phyloP scores from a whole-genome alignment of 2,113 vertebrate species.

The Pterocles orientalis region DNA sequence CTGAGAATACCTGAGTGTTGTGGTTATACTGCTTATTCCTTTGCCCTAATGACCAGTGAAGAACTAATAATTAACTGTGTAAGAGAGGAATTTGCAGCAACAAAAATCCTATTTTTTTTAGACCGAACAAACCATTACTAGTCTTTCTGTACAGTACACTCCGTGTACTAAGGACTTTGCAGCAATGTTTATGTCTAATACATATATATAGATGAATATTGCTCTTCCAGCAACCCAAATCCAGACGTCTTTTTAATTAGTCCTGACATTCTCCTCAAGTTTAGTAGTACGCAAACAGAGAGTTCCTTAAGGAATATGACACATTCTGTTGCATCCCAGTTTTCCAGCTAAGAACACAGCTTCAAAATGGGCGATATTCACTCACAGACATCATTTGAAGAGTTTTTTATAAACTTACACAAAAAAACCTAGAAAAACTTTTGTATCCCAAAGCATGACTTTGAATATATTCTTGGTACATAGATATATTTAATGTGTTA shows the following conservation, averaged over 20 bases:
- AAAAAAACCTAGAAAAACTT: not conserved
- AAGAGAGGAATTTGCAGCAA: not conserved
- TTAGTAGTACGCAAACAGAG: not conserved
- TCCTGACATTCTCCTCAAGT: not conserved
- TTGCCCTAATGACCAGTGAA: not conserved
- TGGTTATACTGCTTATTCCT: not conserved
- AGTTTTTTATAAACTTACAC: not conserved
- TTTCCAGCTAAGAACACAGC: not conserved
- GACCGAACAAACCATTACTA: not conserved
- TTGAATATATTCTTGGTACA: not conserved
- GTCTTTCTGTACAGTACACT: not conserved
- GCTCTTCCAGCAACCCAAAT: not conserved
- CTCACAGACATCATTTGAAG: not conserved
- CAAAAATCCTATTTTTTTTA: not conserved
- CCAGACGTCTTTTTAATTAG: conserved; percentile 29
- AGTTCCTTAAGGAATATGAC: conserved; percentile 27
- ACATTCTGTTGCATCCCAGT: not conserved
- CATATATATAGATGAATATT: not conserved
- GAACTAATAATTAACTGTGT: not conserved
- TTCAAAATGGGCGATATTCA: not conserved
- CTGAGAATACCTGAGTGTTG: not conserved
- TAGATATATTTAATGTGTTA: not conserved
- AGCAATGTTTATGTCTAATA: not conserved
- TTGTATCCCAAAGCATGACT: not conserved
- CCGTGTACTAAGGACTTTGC: not conserved